These are phyloP conservation scores for Thermophis baileyi DNA, from an alignment of 2,113 vertebrate genomes.

Conservation along the genomic window DNA sequence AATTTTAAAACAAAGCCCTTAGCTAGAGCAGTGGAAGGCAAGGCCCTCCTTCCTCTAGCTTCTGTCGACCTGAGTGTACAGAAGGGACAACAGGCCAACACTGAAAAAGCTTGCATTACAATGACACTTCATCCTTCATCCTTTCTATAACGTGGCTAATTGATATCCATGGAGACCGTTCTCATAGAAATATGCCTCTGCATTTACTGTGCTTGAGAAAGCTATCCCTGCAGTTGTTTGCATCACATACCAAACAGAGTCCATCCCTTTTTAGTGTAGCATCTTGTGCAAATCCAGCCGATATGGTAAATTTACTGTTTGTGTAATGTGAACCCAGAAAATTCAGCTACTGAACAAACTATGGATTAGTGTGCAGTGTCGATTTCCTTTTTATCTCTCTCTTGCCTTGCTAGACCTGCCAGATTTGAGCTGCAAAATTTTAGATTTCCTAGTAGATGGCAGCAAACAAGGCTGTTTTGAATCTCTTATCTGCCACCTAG, in stretches of 20 bases:
- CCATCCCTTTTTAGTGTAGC: neutral
- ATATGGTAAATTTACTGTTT: neutral
- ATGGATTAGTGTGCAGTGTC: neutral
- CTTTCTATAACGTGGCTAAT: neutral
- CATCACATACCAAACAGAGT: neutral
- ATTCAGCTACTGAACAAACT: neutral
- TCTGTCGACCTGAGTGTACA: neutral
- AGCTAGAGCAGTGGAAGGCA: neutral
- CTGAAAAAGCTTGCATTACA: neutral
- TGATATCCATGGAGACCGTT: neutral
- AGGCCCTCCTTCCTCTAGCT: neutral
- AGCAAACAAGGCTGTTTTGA: neutral
- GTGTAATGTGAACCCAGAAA: neutral
- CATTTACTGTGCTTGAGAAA: neutral
- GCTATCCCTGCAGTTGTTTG: neutral
- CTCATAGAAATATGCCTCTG: neutral
- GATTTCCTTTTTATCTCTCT: neutral
- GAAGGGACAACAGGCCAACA: neutral
- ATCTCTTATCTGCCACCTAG: neutral
- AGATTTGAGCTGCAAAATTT: neutral
- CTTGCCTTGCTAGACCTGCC: neutral
- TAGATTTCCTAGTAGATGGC: neutral
- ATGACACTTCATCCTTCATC: neutral
- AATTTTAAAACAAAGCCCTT: neutral
- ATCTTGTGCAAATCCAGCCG: neutral